Evolutionary conservation across 2,888 invertebrate species (phyloP).

Genomic region (Apamea epomidion): DNA sequence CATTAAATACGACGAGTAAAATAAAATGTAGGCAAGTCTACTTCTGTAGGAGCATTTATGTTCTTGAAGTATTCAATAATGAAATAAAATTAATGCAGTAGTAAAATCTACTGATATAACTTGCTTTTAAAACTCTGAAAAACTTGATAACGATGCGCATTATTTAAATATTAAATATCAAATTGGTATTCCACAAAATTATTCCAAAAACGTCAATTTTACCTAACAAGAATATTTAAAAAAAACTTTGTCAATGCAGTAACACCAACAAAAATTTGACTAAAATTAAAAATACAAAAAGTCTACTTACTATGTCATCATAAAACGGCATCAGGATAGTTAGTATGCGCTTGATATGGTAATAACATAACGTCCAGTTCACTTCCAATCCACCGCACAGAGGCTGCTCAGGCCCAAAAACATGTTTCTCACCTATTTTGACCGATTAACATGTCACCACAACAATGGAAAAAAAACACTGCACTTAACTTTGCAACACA

Average conservation of each 20-base stretch:
- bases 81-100: not conserved
- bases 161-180: not conserved
- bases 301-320: constrained; percentile 85
- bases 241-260: not conserved
- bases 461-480: constrained; percentile 69
- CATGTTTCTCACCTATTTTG: constrained; percentile 83
- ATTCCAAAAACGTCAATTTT: not conserved
- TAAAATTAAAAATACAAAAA: constrained; percentile 14
- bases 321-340: constrained; percentile 87
- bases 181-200: not conserved
- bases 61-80: not conserved
- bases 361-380: constrained; percentile 86
- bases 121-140: not conserved
- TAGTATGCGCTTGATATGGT: constrained; percentile 80
- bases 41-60: not conserved
- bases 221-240: not conserved
- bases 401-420: constrained; percentile 67
- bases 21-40: not conserved
- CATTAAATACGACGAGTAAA: not conserved
- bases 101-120: no score
- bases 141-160: not conserved
- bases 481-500: constrained; percentile 41
- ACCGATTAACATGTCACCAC: constrained; percentile 69
- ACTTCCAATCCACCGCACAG: constrained; percentile 78
- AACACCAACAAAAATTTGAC: not conserved